Percentiles rank a stretch among this genome's conserved stretches.
Evolutionary conservation across 2,888 invertebrate species (phyloP).

Genomic region (Zygothrica quintamaculata): DNA sequence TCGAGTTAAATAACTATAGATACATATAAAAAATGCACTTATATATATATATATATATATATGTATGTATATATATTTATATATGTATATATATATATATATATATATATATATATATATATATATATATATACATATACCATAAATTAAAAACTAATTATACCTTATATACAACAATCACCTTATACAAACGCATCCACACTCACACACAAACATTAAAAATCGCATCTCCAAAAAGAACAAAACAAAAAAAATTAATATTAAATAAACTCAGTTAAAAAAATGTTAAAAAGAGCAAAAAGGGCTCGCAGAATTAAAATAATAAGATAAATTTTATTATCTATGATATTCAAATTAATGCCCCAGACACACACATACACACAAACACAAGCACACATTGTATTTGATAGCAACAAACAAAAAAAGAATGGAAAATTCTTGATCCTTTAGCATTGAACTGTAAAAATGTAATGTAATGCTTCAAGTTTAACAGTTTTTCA

Average conservation of each 20-base stretch:
- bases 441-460: constrained; percentile 33
- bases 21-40: constrained; percentile 54
- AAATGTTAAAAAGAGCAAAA: constrained; percentile 53
- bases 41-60: constrained; percentile 47
- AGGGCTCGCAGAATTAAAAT: constrained; percentile 30
- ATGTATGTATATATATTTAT: constrained; percentile 41
- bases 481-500: constrained; percentile 39
- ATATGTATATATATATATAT: constrained; percentile 40
- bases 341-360: constrained; percentile 46
- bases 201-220: constrained; percentile 29
- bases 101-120: constrained; percentile 42
- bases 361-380: constrained; percentile 16
- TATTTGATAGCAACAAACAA: constrained; percentile 56
- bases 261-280: constrained; percentile 30
- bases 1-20: constrained; percentile 78
- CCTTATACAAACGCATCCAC: constrained; percentile 38
- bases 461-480: too few relatives aligned
- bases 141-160: constrained; percentile 70
- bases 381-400: constrained; percentile 25
- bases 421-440: constrained; percentile 47
- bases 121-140: constrained; percentile 46
- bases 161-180: constrained; percentile 53
- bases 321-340: constrained; percentile 52
- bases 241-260: constrained; percentile 34
- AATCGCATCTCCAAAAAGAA: constrained; percentile 10